phyloP scores from a whole-genome alignment of 1,140 invertebrate species.

The Euwallacea similis region DNA sequence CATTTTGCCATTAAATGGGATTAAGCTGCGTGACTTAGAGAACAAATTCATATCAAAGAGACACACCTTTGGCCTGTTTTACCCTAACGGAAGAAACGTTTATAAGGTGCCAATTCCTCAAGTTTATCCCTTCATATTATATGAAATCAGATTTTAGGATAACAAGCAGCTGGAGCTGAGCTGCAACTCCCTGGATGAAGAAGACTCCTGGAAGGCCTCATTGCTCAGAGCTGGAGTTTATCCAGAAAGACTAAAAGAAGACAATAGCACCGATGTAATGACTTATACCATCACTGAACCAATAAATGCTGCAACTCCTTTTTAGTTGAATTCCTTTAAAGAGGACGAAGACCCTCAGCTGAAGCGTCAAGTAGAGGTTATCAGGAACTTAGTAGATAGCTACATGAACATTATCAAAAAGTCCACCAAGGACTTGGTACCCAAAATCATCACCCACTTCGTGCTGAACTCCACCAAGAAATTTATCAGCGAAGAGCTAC shows the following conservation, averaged over 20 bases:
- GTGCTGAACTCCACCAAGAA: constrained; percentile 98
- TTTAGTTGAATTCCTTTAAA: constrained; percentile 14
- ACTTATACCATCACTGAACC: not conserved
- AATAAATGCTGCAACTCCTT: not conserved
- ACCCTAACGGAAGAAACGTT: constrained; percentile 92
- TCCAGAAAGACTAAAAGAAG: constrained; percentile 88
- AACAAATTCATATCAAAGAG: constrained; percentile 91
- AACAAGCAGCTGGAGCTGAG: constrained; percentile 97
- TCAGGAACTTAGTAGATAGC: constrained; percentile 97
- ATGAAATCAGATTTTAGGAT: constrained; percentile 62
- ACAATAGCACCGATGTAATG: constrained; percentile 49
- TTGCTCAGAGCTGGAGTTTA: constrained; percentile 98
- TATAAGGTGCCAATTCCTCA: constrained; percentile 71
- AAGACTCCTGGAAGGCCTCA: constrained; percentile 99
- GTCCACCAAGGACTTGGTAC: constrained; percentile 96
- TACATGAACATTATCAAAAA: constrained; percentile 99
- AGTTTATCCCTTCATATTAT: not conserved
- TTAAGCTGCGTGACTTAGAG: constrained; percentile 95
- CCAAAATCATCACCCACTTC: constrained; percentile 97
- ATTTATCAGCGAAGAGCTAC: constrained; percentile 94
- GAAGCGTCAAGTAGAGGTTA: constrained; percentile 98
- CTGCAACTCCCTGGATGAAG: constrained; percentile 96
- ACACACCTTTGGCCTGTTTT: constrained; percentile 97
- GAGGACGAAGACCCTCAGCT: constrained; percentile 88
- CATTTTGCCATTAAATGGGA: constrained; percentile 95